phyloP scores from a whole-genome alignment of 2,113 vertebrate species.

The Microtus montanus region DNA sequence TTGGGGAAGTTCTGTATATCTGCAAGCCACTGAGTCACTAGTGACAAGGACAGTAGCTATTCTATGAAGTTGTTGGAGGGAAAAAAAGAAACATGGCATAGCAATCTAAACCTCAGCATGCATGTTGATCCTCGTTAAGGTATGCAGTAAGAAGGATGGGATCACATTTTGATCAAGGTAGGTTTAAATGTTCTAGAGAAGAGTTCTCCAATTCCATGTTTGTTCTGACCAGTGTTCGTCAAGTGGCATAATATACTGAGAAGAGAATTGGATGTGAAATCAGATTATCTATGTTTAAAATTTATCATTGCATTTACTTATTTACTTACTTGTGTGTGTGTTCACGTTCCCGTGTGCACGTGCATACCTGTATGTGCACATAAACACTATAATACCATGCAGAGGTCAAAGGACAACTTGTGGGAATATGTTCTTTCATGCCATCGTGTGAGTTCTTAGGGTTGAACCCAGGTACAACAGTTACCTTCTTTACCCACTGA shows the following conservation, averaged over 20 bases:
- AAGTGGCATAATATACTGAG: neutral
- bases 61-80: neutral
- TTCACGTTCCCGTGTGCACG: accelerated
- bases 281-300: neutral
- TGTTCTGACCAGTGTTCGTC: slow-evolving; percentile 32
- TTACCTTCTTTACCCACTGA: neutral
- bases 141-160: neutral
- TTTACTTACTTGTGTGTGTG: neutral
- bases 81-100: neutral
- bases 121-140: neutral
- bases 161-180: neutral
- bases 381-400: neutral
- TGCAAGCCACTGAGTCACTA: neutral
- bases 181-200: slow-evolving; percentile 35
- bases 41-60: neutral
- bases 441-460: no score
- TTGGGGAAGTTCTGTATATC: neutral
- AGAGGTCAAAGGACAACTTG: neutral
- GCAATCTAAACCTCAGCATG: neutral
- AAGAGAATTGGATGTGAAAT: neutral
- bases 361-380: neutral
- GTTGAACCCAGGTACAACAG: neutral
- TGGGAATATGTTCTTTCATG: neutral
- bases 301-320: neutral
- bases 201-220: slow-evolving; percentile 15